phyloP scores from a whole-genome alignment of 92 coral and sea anemone genomes.

The Anthopleura xanthogrammica region DNA sequence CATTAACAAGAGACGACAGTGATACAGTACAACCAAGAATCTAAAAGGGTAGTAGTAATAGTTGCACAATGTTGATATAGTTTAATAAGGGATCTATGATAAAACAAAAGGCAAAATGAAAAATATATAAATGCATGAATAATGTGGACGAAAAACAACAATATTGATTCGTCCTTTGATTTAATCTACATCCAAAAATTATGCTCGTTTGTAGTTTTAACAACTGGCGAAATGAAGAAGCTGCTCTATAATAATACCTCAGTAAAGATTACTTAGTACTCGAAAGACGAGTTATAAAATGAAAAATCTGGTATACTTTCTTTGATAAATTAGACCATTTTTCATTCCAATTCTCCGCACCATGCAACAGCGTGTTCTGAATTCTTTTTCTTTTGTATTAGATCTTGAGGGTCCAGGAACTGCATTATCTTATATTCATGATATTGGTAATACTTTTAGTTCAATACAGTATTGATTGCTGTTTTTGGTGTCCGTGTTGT shows the following conservation, averaged over 20 bases:
- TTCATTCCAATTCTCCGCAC: too few species aligned
- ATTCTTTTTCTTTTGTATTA: neutral
- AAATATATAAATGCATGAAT: neutral
- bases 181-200: neutral
- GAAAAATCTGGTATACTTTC: neutral
- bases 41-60: neutral
- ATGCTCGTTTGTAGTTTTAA: too few species aligned
- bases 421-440: neutral
- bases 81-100: neutral
- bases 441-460: neutral
- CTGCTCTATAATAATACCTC: too few species aligned
- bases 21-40: neutral
- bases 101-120: neutral
- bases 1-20: conserved; percentile 1
- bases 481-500: neutral
- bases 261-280: neutral
- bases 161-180: neutral
- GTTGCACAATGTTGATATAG: neutral
- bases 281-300: neutral
- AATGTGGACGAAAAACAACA: neutral
- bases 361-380: neutral
- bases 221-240: too few species aligned
- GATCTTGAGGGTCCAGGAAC: neutral
- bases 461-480: neutral
- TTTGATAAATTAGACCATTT: too few species aligned